Evolutionary conservation across 1,140 invertebrate species (phyloP), one percentile per base, ranked within the genome.

Genomic region (Drosophila serrata): DNA sequence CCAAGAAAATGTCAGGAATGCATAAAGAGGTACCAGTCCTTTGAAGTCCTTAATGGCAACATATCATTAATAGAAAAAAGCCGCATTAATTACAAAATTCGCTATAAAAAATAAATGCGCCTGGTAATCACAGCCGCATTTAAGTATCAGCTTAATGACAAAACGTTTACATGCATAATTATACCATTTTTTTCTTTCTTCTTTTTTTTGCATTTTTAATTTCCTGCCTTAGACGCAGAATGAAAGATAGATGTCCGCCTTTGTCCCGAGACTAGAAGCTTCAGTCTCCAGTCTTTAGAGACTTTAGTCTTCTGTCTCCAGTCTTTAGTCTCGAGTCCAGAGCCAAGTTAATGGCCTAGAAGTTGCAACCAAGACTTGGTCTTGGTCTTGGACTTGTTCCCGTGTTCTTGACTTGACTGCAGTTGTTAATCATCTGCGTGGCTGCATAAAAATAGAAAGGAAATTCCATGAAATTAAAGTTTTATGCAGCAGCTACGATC

Each of bases 391-490:
- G 69, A 68, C 73, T 65, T 48, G 74, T 64, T 75, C 72, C 48
- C 69, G 40, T 58, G 64, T 72, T 73, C 69, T 73, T 59, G 69
- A 59, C 43, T 22, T 63, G 48, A 9, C 61, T 55, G 73, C 58
- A 57, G 64, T 56, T 61, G 72, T 77, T 81, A 81, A 86, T 86
- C 82, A 82, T 72, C 82, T 70, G 56, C 45, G 56, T 55, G 45
- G 79, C 64, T 64, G 79, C 82, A 82, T 86, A 86, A 85, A 85
- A 85, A 85, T 86, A 86, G 82, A 86, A 87, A 86, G 82, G 79
- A 86, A 85, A 86, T 85, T 86, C 82, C 82, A 85, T 79, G 75
- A 82, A 87, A 87, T 82, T 81, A 81, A 81, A 81, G 74, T 79
- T 81, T 78, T 74, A 78, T 81, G 68, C 78, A 59, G 67, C 70